These are phyloP conservation scores for Leptopilina clavipes DNA, from an alignment of 1,140 invertebrate species.

Conservation along the genomic window DNA sequence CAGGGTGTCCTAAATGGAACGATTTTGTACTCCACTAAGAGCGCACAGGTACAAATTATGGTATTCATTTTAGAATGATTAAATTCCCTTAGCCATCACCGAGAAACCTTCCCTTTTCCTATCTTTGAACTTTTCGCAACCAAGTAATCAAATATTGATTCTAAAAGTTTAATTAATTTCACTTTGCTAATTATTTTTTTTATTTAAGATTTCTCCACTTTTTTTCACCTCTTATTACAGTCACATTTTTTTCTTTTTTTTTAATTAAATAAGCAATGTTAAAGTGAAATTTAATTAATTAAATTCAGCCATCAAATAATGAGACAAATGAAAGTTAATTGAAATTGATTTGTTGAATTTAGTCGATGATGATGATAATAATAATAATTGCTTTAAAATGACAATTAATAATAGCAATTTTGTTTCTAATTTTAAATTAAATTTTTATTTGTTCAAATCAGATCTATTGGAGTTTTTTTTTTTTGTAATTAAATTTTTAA, in stretches of 20 bases:
- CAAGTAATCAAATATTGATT: slow-evolving; percentile 30
- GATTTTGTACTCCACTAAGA: slow-evolving; percentile 40
- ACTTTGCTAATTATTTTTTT: slow-evolving; percentile 27
- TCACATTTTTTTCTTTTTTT: background rate
- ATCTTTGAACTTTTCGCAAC: slow-evolving; percentile 30
- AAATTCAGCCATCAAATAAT: background rate
- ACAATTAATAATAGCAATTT: too few species aligned
- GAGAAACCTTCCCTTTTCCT: background rate
- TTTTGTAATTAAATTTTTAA: background rate
- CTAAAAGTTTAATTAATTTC: slow-evolving; percentile 31
- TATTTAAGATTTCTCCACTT: background rate
- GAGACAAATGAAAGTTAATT: slow-evolving; percentile 13
- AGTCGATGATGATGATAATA: background rate
- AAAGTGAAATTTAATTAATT: slow-evolving; percentile 16
- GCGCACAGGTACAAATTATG: slow-evolving; percentile 24
- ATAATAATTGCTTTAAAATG: background rate
- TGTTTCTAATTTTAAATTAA: too few species aligned
- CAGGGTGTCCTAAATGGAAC: slow-evolving; percentile 57
- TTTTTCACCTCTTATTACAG: too few species aligned
- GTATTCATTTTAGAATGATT: slow-evolving; percentile 33
- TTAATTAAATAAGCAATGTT: background rate
- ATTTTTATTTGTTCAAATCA: too few species aligned
- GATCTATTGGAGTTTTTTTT: too few species aligned
- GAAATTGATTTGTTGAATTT: slow-evolving; percentile 8
- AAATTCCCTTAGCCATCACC: slow-evolving; percentile 32